Evolutionary conservation across 1,140 invertebrate genomes (phyloP).

Genomic region (Brachionus angularis): DNA sequence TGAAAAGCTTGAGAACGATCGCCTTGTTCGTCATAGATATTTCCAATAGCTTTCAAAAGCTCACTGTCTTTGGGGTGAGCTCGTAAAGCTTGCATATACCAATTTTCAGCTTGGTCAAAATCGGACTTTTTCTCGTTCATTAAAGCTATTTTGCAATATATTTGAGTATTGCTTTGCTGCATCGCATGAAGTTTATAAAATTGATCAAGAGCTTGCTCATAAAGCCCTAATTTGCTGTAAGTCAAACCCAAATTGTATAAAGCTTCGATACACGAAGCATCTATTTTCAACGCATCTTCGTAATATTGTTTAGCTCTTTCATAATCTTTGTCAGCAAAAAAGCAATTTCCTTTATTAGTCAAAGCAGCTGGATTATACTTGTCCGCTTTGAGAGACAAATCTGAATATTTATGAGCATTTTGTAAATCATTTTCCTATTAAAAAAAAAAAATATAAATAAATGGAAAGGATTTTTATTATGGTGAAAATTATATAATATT

Average conservation of each 20-base stretch:
- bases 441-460: not conserved
- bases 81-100: conserved; percentile 78
- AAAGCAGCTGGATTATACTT: conserved; percentile 75
- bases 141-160: conserved; percentile 78
- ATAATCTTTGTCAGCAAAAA: conserved; percentile 68
- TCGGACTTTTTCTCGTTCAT: conserved; percentile 61
- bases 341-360: conserved; percentile 82
- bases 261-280: conserved; percentile 79
- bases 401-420: conserved; percentile 70
- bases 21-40: conserved; percentile 75
- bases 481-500: too few relatives aligned
- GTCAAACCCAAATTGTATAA: conserved; percentile 76
- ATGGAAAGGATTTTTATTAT: not conserved
- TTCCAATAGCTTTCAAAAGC: conserved; percentile 74
- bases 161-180: conserved; percentile 72
- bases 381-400: conserved; percentile 71
- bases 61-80: conserved; percentile 77
- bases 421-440: conserved; percentile 70
- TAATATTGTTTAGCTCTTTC: conserved; percentile 73
- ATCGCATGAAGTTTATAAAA: conserved; percentile 78
- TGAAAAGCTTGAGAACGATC: conserved; percentile 88
- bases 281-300: conserved; percentile 72
- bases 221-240: conserved; percentile 65
- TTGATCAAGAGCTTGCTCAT: conserved; percentile 71
- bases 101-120: conserved; percentile 43